Evolutionary conservation across 2,797 vertebrate species (phyloP).

Genomic region (Rhabdophis nuchalis): DNA sequence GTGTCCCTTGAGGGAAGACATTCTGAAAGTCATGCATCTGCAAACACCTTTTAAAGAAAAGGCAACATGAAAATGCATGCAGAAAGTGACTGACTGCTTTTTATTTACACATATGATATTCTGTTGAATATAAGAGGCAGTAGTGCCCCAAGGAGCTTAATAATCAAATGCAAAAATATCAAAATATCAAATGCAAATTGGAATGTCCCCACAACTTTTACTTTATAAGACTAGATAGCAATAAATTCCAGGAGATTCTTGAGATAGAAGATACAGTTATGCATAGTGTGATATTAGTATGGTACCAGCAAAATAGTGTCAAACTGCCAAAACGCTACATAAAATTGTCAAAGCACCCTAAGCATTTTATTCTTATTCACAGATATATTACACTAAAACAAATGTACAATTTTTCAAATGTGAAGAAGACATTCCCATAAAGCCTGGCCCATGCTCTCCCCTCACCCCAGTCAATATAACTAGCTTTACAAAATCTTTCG

Average conservation of each 20-base stretch:
- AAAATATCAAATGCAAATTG: neutral
- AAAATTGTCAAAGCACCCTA: neutral
- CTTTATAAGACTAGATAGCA: neutral
- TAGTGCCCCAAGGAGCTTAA: neutral
- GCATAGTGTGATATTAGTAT: neutral
- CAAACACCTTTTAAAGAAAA: constrained; percentile 7
- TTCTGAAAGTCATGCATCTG: neutral
- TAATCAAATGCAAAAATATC: neutral
- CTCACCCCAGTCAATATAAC: neutral
- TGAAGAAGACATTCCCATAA: neutral
- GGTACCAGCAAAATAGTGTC: neutral
- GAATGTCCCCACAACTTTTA: neutral
- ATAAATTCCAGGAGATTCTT: neutral
- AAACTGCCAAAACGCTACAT: neutral
- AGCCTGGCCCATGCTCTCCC: neutral
- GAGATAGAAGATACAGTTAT: neutral
- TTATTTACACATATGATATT: neutral
- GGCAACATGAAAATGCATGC: neutral
- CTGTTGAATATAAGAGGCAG: neutral
- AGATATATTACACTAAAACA: neutral
- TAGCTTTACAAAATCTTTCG: neutral
- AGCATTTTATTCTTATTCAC: neutral
- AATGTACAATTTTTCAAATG: neutral
- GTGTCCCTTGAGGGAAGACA: neutral
- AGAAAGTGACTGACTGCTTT: neutral